Base-by-base conservation (phyloP, 2,888 invertebrate genomes). In the Anarsia innoxiella region DNA sequence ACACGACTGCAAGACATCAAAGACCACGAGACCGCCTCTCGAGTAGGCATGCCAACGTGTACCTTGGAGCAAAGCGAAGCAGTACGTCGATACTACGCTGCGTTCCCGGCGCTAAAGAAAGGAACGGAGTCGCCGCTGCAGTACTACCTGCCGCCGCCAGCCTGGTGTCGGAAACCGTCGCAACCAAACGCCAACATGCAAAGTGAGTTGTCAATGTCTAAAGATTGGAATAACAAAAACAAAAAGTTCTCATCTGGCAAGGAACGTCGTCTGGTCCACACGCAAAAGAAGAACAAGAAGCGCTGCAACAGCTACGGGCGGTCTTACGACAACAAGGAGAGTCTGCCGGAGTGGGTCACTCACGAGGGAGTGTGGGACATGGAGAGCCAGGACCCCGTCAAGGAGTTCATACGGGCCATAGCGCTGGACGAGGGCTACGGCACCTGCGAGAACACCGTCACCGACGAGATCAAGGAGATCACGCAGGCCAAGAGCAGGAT, bases 81-180 rank as follows among this genome's bases (percentile, higher is more conserved):
- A 66, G 90, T 91, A 54, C 89, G 90, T 66, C 88, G 89, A 72
- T 92, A 92, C 70, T 92, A 91, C 86, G 90, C 91, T 62, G 92
- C 92, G 49, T 93, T 93, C 77, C 92, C 92, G 56, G 89, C 90
- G 56, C 83, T 89, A 59, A 89, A 84, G 49, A 87, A 87, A 69
- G 33, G 27, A 11, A 12, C 3, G 5, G 76, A 75, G 64, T 74
- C 78, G 41, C 78, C 77, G 15, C 54, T 69, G 64, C 78, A 71
- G 58, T 80, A 79, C 52, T 76, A 77, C 53, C 61, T 79, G 50
- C 80, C 83, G 49, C 78, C 83, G 41, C 83, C 84, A 14, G 66
- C 77, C 53, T 84, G 83, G 83, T 77, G 80, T 61, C 73, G 74
- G 36, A 75, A 71, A 51, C 49, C 66, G 42, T 53, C 52, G 32